phyloP scores from a whole-genome alignment of 2,888 invertebrate species.

The Leptarthrus brevirostris region DNA sequence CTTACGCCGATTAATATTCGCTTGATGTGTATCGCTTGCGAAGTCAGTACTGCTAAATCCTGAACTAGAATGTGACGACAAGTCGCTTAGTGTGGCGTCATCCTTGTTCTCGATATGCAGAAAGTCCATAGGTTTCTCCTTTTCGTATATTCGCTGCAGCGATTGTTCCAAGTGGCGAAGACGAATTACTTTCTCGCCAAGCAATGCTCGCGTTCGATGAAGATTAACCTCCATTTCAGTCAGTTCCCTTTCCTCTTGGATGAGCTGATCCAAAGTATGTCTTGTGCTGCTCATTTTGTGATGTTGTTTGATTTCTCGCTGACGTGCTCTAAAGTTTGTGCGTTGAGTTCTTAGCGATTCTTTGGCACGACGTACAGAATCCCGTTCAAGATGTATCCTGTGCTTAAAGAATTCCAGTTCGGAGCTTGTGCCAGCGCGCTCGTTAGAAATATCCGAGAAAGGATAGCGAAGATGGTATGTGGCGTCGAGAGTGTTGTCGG shows the following conservation, averaged over 20 bases:
- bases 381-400: slow-evolving; percentile 82
- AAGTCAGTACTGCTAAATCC: slow-evolving; percentile 77
- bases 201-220: slow-evolving; percentile 81
- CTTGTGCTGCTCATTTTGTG: slow-evolving; percentile 61
- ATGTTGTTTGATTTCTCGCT: slow-evolving; percentile 70
- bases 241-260: slow-evolving; percentile 82
- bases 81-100: slow-evolving; percentile 75
- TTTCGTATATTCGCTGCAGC: slow-evolving; percentile 70
- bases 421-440: slow-evolving; percentile 69
- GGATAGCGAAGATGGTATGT: slow-evolving; percentile 84
- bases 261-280: slow-evolving; percentile 64
- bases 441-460: slow-evolving; percentile 75
- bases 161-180: slow-evolving; percentile 84
- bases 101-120: slow-evolving; percentile 66
- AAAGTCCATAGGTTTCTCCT: slow-evolving; percentile 63
- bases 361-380: slow-evolving; percentile 85
- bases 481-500: slow-evolving; percentile 76
- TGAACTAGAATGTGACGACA: slow-evolving; percentile 71
- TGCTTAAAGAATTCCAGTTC: slow-evolving; percentile 87
- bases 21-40: slow-evolving; percentile 69
- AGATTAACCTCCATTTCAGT: slow-evolving; percentile 87
- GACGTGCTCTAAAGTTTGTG: slow-evolving; percentile 75
- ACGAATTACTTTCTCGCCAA: slow-evolving; percentile 86
- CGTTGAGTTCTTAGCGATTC: slow-evolving; percentile 78
- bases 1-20: slow-evolving; percentile 62